Percentiles rank a stretch among this genome's conserved stretches.
Evolutionary conservation across 2,888 invertebrate species (phyloP).

Genomic region (Drosophila mimica): DNA sequence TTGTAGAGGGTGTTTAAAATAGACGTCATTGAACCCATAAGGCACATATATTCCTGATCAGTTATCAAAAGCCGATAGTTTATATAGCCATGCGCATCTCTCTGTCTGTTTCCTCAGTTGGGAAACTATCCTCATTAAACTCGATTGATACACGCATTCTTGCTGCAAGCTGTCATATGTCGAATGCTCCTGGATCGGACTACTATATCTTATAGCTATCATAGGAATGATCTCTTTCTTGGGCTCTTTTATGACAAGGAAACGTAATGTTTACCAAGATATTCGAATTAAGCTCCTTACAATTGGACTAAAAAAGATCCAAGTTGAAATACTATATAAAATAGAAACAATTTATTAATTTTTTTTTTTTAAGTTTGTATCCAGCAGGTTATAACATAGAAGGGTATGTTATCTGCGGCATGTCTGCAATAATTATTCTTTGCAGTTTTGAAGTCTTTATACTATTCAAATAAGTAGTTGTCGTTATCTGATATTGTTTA

Average conservation of each 20-base stretch:
- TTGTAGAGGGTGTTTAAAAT: background rate
- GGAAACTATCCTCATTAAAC: background rate
- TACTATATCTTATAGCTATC: background rate
- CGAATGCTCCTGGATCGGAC: background rate
- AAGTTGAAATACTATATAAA: background rate
- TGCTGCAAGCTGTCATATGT: background rate
- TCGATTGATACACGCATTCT: background rate
- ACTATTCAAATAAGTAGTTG: background rate
- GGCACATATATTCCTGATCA: background rate
- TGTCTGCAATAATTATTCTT: background rate
- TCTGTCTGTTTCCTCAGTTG: background rate
- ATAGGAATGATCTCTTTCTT: background rate
- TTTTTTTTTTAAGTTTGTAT: no score
- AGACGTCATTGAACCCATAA: background rate
- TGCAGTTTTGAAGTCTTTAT: background rate
- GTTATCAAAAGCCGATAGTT: background rate
- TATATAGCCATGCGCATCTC: background rate
- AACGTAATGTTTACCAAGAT: background rate
- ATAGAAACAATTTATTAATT: no score
- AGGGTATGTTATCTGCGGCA: background rate
- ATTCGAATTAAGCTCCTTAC: background rate
- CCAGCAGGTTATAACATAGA: background rate
- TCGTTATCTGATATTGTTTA: background rate
- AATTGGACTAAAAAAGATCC: background rate
- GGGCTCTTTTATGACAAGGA: background rate